Evolutionary conservation across 37 sponge, comb jelly and placozoan species (phyloP).

Genomic region (Cliona cf. orientalis): DNA sequence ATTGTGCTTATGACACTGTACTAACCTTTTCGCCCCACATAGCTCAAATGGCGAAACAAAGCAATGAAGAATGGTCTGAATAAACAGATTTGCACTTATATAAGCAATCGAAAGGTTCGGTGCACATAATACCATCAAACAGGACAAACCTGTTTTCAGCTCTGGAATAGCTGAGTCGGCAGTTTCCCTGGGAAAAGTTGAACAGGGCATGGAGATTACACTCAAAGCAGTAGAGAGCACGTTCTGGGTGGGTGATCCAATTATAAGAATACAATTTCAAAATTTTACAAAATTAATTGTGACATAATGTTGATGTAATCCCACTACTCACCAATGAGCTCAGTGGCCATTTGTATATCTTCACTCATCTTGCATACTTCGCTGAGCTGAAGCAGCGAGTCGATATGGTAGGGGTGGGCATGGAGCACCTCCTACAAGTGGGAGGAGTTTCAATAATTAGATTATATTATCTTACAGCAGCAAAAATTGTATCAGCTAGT

Average conservation of each 20-base stretch:
- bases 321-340: constrained; percentile 71
- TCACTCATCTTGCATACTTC: constrained; percentile 94
- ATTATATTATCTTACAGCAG: neutral
- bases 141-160: constrained; percentile 89
- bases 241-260: constrained; percentile 52
- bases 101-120: neutral
- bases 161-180: constrained; percentile 80
- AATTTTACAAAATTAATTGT: neutral
- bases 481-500: neutral
- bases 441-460: neutral
- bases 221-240: constrained; percentile 91
- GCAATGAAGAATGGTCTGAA: constrained; percentile 77
- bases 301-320: neutral
- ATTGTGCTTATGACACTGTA: neutral
- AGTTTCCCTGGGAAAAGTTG: constrained; percentile 83
- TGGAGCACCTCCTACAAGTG: constrained; percentile 63
- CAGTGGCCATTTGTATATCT: constrained; percentile 90
- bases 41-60: constrained; percentile 75
- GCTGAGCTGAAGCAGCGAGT: constrained; percentile 94
- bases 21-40: constrained; percentile 80
- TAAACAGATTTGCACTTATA: neutral
- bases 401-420: constrained; percentile 93
- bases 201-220: constrained; percentile 86
- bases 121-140: neutral
- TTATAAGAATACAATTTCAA: neutral